Conservation (phyloP, 2,888 invertebrate species). For the Atethmia centrago region DNA sequence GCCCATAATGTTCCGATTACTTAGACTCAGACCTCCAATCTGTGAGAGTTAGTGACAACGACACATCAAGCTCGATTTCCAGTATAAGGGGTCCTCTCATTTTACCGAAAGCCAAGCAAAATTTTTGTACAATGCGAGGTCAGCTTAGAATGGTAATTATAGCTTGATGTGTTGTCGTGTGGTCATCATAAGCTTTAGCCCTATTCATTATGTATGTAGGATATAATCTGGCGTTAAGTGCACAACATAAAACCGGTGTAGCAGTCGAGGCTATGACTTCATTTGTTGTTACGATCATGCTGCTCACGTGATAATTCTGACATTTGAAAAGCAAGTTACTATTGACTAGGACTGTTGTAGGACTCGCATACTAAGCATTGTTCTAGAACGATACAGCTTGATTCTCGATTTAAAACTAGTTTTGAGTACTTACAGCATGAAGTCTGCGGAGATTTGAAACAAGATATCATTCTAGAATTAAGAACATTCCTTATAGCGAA, state of each 20-base stretch:
- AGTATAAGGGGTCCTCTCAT: not conserved
- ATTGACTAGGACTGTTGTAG: not conserved
- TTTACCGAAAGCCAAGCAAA: not conserved
- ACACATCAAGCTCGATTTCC: not conserved
- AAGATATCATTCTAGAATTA: not conserved
- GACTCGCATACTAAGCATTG: not conserved
- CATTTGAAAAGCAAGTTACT: constrained; percentile 14
- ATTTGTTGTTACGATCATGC: constrained; percentile 25
- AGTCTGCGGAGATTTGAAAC: not conserved
- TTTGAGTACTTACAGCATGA: not conserved
- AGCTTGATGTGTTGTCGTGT: not conserved
- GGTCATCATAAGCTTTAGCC: not conserved
- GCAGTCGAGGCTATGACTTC: constrained; percentile 21
- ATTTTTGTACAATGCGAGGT: not conserved
- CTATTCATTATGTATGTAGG: constrained; percentile 7
- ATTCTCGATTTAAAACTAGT: constrained; percentile 20
- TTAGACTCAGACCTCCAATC: too few species aligned
- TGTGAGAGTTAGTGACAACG: not conserved
- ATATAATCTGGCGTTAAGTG: constrained; percentile 23
- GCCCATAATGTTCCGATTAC: not conserved
- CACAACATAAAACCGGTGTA: constrained; percentile 12
- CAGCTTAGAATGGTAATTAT: not conserved
- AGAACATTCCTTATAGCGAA: not conserved
- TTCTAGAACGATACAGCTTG: constrained; percentile 8
- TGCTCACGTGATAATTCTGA: constrained; percentile 32